Base-by-base conservation (phyloP, 2,113 vertebrate species). In the Casuarius casuarius region DNA sequence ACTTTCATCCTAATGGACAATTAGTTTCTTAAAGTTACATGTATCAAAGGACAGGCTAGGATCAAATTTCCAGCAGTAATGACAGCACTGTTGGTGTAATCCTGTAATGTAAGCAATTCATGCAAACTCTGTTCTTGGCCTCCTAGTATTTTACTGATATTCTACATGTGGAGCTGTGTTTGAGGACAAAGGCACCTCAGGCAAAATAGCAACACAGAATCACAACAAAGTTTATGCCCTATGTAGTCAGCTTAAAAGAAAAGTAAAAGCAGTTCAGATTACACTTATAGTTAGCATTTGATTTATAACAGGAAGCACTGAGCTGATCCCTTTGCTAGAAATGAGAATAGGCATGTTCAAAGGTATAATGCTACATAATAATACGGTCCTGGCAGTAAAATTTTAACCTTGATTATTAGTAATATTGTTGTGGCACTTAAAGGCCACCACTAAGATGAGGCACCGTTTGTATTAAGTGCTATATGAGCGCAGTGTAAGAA, bases 171-270 rank as follows among this genome's bases (percentile, higher is more conserved):
- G 63, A 94, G 52, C 91, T 90, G 18, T 31, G 52, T 66, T 94
- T 83, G 82, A 95, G 95, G 91, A 92, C 95, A 97, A 97, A 96
- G 68, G n/a, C 78, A 95, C 52, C 67, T 97, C 87, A 38, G 92
- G 70, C 67, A 21, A 73, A 96, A 90, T 21, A 85, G 51, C 82
- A 89, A 49, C 49, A 28, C 78, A 81, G 82, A 73, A 83, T 91
- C 95, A 87, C 89, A 92, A 94, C 89, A 90, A 97, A 97, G 91
- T 96, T 96, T 93, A 90, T 90, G 92, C 92, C 83, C 89, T 95
- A 35, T 65, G 66, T 23, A 5, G 5, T 95, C 38, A 65, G 83
- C 92, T 90, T 54, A 94, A 92, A 94, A 68, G 48, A 91, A 96
- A 92, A 91, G 78, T 70, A 89, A 97, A 94, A 95, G 91, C 92